Percentiles rank a stretch among this genome's conserved stretches.
These are phyloP conservation scores for Boloria euphrosyne DNA, from an alignment of 2,888 invertebrate genomes.

Conservation along the genomic window DNA sequence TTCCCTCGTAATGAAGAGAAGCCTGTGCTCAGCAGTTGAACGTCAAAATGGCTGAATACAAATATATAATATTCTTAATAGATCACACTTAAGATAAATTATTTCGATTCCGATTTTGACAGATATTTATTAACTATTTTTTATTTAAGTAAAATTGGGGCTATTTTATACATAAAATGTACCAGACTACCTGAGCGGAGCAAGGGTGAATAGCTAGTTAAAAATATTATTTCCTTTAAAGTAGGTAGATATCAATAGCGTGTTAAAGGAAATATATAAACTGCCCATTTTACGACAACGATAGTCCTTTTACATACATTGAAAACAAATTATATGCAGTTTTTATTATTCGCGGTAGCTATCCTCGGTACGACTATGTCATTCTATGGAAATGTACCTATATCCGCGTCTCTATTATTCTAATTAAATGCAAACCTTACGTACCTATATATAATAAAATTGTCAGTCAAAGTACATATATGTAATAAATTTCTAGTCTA, in stretches of 20 bases:
- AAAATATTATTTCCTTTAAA: neutral
- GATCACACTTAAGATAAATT: no score
- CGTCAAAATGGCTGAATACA: no score
- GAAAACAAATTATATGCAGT: conserved; percentile 25
- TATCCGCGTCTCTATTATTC: conserved; percentile 29
- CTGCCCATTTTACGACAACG: conserved; percentile 16
- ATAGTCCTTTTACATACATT: conserved; percentile 11
- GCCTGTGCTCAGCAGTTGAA: no score
- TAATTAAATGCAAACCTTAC: no score
- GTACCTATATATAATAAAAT: no score
- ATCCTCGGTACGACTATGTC: conserved; percentile 7
- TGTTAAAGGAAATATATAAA: conserved; percentile 21
- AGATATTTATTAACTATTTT: no score
- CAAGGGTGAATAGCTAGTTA: neutral
- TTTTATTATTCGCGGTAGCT: conserved; percentile 22
- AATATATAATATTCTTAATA: no score
- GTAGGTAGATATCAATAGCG: neutral
- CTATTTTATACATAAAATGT: no score
- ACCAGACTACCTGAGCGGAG: neutral
- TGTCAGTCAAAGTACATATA: no score
- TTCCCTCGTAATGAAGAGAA: no score
- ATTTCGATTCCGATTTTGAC: no score
- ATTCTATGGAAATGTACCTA: conserved; percentile 9
- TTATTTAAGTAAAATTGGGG: neutral
- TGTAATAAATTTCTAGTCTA: no score